Evolutionary conservation across 2,797 vertebrate genomes (phyloP).

Genomic region (Graptemys geographica): DNA sequence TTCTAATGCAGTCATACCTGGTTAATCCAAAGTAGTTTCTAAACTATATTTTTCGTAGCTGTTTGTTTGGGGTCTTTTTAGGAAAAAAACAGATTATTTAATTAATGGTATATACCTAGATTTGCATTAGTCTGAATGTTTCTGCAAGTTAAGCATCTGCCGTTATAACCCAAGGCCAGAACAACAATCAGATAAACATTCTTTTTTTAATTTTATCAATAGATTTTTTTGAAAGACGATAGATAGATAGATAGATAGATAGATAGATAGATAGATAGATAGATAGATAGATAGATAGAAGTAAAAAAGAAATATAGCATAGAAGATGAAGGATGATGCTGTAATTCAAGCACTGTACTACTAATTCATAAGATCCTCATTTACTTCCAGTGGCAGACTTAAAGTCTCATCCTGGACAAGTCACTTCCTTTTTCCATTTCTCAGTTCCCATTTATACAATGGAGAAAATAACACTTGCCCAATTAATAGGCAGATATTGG

Average conservation of each 20-base stretch:
- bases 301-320: background rate
- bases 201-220: background rate
- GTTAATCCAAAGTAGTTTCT: conserved; percentile 13
- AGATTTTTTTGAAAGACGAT: too few species aligned
- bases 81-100: background rate
- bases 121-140: background rate
- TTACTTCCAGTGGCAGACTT: background rate
- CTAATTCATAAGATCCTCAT: background rate
- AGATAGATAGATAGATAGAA: background rate
- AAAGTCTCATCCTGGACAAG: background rate
- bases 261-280: background rate
- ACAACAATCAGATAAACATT: background rate
- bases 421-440: background rate
- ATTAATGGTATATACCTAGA: background rate
- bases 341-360: background rate
- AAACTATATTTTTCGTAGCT: background rate
- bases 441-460: background rate
- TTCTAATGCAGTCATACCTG: background rate
- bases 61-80: background rate
- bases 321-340: background rate
- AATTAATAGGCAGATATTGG: background rate
- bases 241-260: background rate
- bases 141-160: background rate
- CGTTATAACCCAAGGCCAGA: background rate
- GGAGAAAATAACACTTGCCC: background rate